These are phyloP conservation scores for Melanchra persicariae DNA, from an alignment of 2,888 invertebrate genomes.

Conservation along the genomic window DNA sequence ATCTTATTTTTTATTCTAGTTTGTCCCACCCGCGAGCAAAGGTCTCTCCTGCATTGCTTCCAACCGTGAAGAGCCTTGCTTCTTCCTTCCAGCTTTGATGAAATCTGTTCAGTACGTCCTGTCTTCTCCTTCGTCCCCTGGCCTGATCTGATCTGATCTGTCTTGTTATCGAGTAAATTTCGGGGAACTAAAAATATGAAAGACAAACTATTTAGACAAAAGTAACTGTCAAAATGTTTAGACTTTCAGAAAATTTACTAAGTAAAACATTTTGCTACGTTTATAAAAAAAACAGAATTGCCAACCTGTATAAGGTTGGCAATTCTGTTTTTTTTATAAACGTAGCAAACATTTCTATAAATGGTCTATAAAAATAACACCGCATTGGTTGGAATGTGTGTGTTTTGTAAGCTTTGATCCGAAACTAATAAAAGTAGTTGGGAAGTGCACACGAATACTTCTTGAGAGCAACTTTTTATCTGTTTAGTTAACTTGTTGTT, in stretches of 20 bases:
- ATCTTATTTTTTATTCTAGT: not conserved
- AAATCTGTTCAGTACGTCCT: not conserved
- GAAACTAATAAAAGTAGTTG: constrained; percentile 74
- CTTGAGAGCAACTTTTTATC: constrained; percentile 69
- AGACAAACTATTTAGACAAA: too few species aligned
- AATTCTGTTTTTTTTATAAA: too few species aligned
- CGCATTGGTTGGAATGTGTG: constrained; percentile 40
- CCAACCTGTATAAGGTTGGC: too few species aligned
- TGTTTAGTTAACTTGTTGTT: constrained; percentile 69
- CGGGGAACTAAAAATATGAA: not conserved
- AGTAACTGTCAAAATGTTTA: too few species aligned
- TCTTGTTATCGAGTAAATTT: not conserved
- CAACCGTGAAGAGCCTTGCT: not conserved
- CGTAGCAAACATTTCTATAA: too few species aligned
- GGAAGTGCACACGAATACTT: constrained; percentile 56
- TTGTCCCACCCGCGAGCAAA: too few species aligned
- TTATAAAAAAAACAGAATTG: too few species aligned
- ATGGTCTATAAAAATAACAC: constrained; percentile 34
- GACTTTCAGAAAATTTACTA: too few species aligned
- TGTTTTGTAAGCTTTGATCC: constrained; percentile 63
- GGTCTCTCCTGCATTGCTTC: too few species aligned
- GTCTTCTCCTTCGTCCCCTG: too few species aligned
- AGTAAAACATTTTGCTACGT: too few species aligned
- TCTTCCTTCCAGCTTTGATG: not conserved
- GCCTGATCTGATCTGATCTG: too few species aligned